These are phyloP conservation scores for Cyrtodaria siliqua DNA, from an alignment of 2,888 invertebrate genomes.

Conservation along the genomic window DNA sequence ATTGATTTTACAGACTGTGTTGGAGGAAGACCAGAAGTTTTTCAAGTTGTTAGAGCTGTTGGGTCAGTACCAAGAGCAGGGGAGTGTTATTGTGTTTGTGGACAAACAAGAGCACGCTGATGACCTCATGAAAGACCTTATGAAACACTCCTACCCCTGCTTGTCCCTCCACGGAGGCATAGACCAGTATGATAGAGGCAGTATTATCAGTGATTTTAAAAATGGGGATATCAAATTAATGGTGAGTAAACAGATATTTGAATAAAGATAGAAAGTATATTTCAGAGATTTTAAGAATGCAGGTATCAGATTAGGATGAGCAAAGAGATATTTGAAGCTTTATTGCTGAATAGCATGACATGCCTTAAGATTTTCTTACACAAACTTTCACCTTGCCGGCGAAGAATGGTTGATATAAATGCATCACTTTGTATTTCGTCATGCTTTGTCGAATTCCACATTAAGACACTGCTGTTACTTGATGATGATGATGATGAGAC, in stretches of 20 bases:
- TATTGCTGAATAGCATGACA: too few relatives aligned
- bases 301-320: too few relatives aligned
- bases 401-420: too few relatives aligned
- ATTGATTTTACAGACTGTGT: conserved; percentile 87
- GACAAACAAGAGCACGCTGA: conserved; percentile 99
- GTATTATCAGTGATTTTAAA: conserved; percentile 99
- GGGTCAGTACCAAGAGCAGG: conserved; percentile 96
- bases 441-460: too few relatives aligned
- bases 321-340: too few relatives aligned
- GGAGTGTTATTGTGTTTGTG: conserved; percentile 98
- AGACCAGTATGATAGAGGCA: conserved; percentile 99
- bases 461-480: too few relatives aligned
- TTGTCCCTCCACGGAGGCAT: conserved; percentile 99
- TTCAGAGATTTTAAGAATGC: too few relatives aligned
- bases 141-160: conserved; percentile 98
- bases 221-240: conserved; percentile 95
- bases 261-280: too few relatives aligned
- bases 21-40: conserved; percentile 99
- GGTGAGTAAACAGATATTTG: conserved; percentile 88
- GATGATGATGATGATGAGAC: too few relatives aligned
- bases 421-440: too few relatives aligned
- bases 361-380: too few relatives aligned
- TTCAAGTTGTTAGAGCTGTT: conserved; percentile 98
- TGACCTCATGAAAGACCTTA: conserved; percentile 93
- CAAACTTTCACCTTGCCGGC: too few relatives aligned